Conservation (phyloP, 2,797 vertebrate genomes). For the Hydrocynus forskahlii region DNA sequence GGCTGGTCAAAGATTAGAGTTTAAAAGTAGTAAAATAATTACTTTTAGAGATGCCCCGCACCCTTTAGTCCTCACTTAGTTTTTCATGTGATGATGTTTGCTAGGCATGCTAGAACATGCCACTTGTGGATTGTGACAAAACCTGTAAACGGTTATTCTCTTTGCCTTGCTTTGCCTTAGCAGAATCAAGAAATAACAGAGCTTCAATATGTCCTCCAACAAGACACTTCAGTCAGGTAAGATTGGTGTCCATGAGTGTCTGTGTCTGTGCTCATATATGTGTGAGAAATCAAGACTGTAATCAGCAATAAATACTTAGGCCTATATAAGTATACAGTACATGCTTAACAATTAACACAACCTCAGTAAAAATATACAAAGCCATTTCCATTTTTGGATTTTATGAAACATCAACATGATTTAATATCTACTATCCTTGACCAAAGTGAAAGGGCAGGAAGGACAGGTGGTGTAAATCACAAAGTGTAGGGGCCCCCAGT, state of each 20-base stretch:
- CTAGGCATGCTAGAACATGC: not conserved
- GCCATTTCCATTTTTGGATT: too few relatives aligned
- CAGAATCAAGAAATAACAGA: not conserved
- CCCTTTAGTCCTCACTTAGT: not conserved
- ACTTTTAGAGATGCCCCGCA: not conserved
- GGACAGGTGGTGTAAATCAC: too few relatives aligned
- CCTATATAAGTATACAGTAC: not conserved
- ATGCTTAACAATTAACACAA: not conserved
- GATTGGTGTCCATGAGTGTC: too few relatives aligned
- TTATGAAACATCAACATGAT: too few relatives aligned
- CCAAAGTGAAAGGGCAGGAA: too few relatives aligned
- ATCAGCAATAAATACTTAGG: too few relatives aligned
- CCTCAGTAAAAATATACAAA: not conserved
- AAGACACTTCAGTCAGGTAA: constrained; percentile 26
- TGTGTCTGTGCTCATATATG: not conserved
- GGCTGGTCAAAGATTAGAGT: too few relatives aligned
- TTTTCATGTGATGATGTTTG: not conserved
- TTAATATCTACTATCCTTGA: too few relatives aligned
- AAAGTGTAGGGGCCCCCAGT: too few relatives aligned
- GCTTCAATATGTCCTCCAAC: constrained; percentile 9
- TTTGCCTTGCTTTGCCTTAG: not conserved
- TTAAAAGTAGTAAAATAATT: not conserved
- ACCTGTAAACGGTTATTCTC: not conserved
- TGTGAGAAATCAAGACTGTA: too few relatives aligned
- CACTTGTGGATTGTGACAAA: not conserved